phyloP scores from a whole-genome alignment of 2,888 invertebrate species.

The Euclidia mi region DNA sequence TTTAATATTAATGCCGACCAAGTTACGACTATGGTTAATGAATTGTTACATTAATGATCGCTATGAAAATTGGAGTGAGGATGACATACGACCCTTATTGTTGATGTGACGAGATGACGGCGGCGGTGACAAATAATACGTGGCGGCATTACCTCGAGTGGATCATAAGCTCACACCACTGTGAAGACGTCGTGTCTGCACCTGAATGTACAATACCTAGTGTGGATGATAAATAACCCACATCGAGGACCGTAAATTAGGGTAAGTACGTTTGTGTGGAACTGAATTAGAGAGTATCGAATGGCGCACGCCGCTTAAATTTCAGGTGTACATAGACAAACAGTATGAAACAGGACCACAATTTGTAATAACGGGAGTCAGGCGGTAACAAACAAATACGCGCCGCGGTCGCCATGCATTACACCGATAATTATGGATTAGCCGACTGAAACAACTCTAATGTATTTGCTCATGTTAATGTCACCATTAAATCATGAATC shows the following conservation, averaged over 20 bases:
- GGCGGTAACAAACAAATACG: constrained; percentile 71
- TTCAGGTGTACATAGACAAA: constrained; percentile 50
- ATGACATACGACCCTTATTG: constrained; percentile 16
- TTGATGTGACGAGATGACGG: constrained; percentile 10
- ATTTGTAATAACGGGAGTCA: constrained; percentile 71
- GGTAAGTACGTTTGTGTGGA: constrained; percentile 9
- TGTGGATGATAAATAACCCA: constrained; percentile 10
- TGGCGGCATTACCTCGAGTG: constrained; percentile 20
- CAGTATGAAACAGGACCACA: constrained; percentile 65
- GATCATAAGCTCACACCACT: constrained; percentile 16
- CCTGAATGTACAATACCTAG: constrained; percentile 14
- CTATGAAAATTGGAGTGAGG: constrained; percentile 18
- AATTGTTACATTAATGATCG: constrained; percentile 28
- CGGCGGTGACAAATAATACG: constrained; percentile 23
- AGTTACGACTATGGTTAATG: constrained; percentile 30
- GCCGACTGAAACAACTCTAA: constrained; percentile 70
- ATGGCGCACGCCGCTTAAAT: constrained; percentile 24
- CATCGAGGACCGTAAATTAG: constrained; percentile 15
- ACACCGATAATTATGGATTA: constrained; percentile 76
- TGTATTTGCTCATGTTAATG: too few relatives aligned
- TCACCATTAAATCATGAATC: constrained; percentile 68
- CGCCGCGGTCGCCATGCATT: constrained; percentile 69
- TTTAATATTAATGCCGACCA: constrained; percentile 41
- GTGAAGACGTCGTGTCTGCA: constrained; percentile 21
- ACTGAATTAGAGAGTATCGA: constrained; percentile 25